These are phyloP conservation scores for Acanthurus tractus DNA, from an alignment of 2,797 vertebrate species.

Conservation along the genomic window DNA sequence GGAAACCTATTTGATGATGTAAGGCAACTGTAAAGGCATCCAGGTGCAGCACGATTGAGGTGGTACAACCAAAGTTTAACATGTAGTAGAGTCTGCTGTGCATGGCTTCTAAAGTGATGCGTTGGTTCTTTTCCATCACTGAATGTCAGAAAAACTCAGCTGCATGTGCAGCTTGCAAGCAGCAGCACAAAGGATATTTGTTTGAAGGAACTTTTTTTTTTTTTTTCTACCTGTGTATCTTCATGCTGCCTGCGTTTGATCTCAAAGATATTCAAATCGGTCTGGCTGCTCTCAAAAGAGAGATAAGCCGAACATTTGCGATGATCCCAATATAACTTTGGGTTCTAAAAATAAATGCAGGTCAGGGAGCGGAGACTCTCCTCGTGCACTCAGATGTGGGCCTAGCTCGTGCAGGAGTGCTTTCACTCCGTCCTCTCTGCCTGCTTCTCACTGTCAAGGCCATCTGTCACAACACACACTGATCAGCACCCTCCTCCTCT, in stretches of 20 bases:
- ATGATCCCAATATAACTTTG: conserved; percentile 79
- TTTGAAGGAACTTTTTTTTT: neutral
- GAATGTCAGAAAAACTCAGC: neutral
- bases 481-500: conserved; percentile 42
- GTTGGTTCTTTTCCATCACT: neutral
- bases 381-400: conserved; percentile 74
- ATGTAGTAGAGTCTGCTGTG: neutral
- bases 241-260: conserved; percentile 9
- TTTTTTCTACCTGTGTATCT: neutral
- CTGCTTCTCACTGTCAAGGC: conserved; percentile 73
- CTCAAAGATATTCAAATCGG: conserved; percentile 56
- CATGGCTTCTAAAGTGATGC: neutral
- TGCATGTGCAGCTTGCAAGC: conserved; percentile 5
- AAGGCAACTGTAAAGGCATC: conserved; percentile 4
- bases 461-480: conserved; percentile 72
- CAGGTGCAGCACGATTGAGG: neutral
- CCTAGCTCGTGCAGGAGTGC: conserved; percentile 61
- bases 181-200: neutral
- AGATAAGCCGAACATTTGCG: conserved; percentile 77
- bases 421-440: conserved; percentile 60
- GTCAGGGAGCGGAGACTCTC: conserved; percentile 75
- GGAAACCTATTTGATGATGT: conserved; percentile 7
- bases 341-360: conserved; percentile 80
- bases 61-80: conserved; percentile 7
- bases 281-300: conserved; percentile 49